Percentiles rank a stretch among this genome's conserved stretches.
These are phyloP conservation scores for Cebuella pygmaea DNA, from an alignment of 2,797 vertebrate species.

Conservation along the genomic window DNA sequence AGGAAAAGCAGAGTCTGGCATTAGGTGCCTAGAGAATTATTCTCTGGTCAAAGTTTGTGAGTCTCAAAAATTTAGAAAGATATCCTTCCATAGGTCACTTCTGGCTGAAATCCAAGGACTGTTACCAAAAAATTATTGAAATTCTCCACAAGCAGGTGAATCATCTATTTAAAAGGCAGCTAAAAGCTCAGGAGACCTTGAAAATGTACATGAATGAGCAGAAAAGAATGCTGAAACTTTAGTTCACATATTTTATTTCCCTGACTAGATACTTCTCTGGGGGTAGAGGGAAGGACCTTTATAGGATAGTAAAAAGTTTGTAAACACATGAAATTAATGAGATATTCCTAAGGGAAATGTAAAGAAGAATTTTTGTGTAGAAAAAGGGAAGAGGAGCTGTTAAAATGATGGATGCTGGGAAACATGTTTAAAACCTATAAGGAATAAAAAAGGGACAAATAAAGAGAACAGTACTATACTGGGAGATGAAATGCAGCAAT, in stretches of 20 bases:
- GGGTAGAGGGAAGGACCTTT: background rate
- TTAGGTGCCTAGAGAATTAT: background rate
- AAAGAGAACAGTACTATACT: constrained; percentile 41
- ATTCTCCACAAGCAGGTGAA: constrained; percentile 48
- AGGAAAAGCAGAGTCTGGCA: background rate
- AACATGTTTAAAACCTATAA: constrained; percentile 57
- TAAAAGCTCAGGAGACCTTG: constrained; percentile 21
- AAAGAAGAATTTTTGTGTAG: constrained; percentile 38
- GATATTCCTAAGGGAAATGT: constrained; percentile 45
- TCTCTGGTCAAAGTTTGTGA: constrained; percentile 22
- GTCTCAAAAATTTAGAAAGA: constrained; percentile 35
- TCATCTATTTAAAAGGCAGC: constrained; percentile 26
- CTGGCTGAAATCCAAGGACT: constrained; percentile 37
- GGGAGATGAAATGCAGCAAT: constrained; percentile 51
- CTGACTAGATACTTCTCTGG: constrained; percentile 53
- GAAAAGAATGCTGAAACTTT: constrained; percentile 42
- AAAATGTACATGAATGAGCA: constrained; percentile 23
- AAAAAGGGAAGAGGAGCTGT: constrained; percentile 41
- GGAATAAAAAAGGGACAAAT: constrained; percentile 38
- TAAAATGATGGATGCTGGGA: constrained; percentile 59
- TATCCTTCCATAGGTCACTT: background rate
- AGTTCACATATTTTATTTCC: constrained; percentile 46
- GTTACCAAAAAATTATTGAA: constrained; percentile 47
- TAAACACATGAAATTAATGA: constrained; percentile 60
- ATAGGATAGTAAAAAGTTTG: constrained; percentile 56